phyloP scores from a whole-genome alignment of 2,113 vertebrate species.

The Anguilla rostrata region DNA sequence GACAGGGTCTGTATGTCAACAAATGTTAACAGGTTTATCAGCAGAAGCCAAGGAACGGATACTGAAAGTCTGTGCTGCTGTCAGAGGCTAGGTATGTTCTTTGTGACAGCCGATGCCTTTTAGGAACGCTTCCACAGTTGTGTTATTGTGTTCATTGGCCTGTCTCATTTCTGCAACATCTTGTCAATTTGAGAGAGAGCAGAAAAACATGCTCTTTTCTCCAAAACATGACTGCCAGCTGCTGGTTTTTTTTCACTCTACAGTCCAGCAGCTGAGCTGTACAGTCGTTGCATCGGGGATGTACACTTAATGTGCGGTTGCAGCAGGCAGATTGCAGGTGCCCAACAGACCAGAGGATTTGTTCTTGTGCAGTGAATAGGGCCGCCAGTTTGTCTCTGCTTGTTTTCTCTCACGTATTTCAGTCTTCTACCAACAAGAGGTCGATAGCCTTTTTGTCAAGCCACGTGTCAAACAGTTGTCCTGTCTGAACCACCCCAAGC shows the following conservation, averaged over 20 bases:
- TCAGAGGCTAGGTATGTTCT: constrained; percentile 22
- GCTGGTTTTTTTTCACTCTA: background rate
- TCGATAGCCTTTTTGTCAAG: too few species aligned
- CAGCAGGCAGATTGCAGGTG: background rate
- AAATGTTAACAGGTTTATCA: constrained; percentile 58
- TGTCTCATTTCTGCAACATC: background rate
- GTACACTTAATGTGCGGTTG: background rate
- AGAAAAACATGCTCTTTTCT: background rate
- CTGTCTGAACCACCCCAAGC: too few species aligned
- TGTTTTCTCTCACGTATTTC: too few species aligned
- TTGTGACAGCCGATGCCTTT: constrained; percentile 21
- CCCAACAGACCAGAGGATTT: too few species aligned
- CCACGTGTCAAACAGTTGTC: too few species aligned
- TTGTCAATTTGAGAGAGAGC: background rate
- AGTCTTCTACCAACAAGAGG: too few species aligned
- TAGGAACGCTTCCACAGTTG: constrained; percentile 5
- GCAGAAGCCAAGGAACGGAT: constrained; percentile 26
- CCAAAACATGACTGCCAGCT: background rate
- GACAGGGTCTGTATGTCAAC: constrained; percentile 49
- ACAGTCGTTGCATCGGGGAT: background rate
- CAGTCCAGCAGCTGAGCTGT: background rate
- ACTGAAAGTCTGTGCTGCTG: constrained; percentile 30
- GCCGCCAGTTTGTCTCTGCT: too few species aligned
- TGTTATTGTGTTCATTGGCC: background rate
- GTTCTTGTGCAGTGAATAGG: too few species aligned